phyloP scores from a whole-genome alignment of 2,888 invertebrate genomes.

The Arge pagana region DNA sequence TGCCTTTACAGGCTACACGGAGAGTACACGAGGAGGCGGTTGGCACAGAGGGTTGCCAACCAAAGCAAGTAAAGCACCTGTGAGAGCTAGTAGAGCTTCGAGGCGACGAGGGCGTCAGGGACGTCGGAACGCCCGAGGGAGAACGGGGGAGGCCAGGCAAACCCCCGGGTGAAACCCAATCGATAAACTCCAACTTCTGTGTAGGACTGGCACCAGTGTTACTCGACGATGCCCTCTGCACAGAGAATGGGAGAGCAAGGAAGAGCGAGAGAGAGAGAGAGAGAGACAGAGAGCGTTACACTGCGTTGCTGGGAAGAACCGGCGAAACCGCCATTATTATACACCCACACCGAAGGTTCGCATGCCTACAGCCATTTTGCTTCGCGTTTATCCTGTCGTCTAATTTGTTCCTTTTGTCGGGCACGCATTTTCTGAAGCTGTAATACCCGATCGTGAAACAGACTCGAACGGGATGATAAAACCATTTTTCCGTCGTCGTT shows the following conservation, averaged over 20 bases:
- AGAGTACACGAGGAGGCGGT: slow-evolving; percentile 19
- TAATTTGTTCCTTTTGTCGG: too few species aligned
- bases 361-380: slow-evolving; percentile 57
- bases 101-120: slow-evolving; percentile 21
- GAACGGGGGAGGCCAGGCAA: slow-evolving; percentile 37
- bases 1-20: slow-evolving; percentile 29
- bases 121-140: slow-evolving; percentile 29
- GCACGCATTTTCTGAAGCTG: too few species aligned
- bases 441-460: too few species aligned
- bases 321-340: slow-evolving; percentile 53
- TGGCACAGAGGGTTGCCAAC: slow-evolving; percentile 44
- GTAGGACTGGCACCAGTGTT: slow-evolving; percentile 13
- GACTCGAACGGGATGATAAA: too few species aligned
- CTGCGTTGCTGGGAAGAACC: slow-evolving; percentile 18
- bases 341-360: slow-evolving; percentile 53
- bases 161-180: slow-evolving; percentile 55
- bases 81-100: slow-evolving; percentile 39
- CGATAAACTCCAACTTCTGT: slow-evolving; percentile 49
- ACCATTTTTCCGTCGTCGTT: too few species aligned
- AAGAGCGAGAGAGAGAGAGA: too few species aligned
- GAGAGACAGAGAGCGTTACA: too few species aligned
- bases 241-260: slow-evolving; percentile 6
- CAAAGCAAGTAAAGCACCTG: slow-evolving; percentile 52
- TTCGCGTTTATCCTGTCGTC: slow-evolving; percentile 15
- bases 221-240: slow-evolving; percentile 14